Conservation (phyloP, 23 tunicate genomes). For the Aplidium turbinatum region DNA sequence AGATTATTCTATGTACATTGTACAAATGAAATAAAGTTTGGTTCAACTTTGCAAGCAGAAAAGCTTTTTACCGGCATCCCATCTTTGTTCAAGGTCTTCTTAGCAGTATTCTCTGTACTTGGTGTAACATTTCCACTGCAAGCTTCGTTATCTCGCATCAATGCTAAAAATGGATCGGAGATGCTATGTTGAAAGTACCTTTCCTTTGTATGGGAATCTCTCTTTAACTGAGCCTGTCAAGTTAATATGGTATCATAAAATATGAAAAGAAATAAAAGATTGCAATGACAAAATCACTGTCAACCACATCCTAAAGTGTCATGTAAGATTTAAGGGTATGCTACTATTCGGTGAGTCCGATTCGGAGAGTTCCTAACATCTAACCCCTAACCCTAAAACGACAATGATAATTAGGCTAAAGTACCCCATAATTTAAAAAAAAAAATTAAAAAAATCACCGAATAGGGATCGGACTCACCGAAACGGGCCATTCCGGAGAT, state of each 20-base stretch:
- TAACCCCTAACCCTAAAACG: no score
- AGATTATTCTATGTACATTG: no score
- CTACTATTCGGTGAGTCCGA: no score
- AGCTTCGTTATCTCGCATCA: conserved; percentile 65
- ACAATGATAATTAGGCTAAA: no score
- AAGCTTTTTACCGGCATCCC: neutral
- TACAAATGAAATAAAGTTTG: neutral
- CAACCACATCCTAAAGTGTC: no score
- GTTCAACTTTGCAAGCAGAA: neutral
- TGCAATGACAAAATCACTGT: neutral
- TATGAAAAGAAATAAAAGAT: neutral
- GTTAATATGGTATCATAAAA: neutral
- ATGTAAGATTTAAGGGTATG: no score
- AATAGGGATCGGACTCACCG: no score
- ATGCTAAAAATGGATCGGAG: conserved; percentile 70
- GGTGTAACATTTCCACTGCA: conserved; percentile 27
- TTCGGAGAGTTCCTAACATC: no score
- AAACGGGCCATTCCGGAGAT: no score
- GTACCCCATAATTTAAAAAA: no score
- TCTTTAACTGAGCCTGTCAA: conserved; percentile 51
- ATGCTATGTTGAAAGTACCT: conserved; percentile 67
- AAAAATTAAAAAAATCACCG: no score
- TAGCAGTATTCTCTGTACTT: conserved; percentile 9
- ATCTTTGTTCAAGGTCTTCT: neutral
- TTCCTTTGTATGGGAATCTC: conserved; percentile 19